Base-by-base conservation (phyloP, 1,140 invertebrate species). In the Drepana arcuata region DNA sequence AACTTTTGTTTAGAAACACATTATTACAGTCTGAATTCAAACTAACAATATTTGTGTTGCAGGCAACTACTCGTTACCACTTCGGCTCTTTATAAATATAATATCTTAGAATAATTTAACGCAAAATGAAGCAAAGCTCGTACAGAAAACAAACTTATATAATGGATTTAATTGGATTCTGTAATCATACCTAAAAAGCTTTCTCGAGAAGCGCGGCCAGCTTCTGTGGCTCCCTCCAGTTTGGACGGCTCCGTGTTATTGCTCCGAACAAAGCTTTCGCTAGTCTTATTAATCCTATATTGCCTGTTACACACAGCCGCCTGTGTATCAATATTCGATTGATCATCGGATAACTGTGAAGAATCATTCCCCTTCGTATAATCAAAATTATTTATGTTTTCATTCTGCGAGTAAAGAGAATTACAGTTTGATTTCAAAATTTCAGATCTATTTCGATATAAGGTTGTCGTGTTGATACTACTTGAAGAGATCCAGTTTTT, bases 221-320 rank as follows among this genome's bases (percentile, higher is more conserved):
- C 49, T 31, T 41, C 41, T 21, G 28, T 47, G 11, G 21, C 24
- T 13, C 24, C 36, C 41, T 54, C 62, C 48, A 66, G 51, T 35
- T 49, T 59, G 34, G 30, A 31, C 9, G 43, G 28, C 28, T 48
- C 34, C 6, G 11, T 28, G 15, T 26, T 53, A 27, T 36, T 41
- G n/a, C 34, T 14, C 27, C 9, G 33, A 43, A 32, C 50, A 34
- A 35, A 26, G 35, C 56, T 57, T 9, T 46, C 63, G 33, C 52
- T 48, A 26, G 29, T 44, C n/a, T n/a, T n/a, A 40, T 64, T 69
- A 32, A 74, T 55, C 45, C 53, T 52, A 34, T 71, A 78, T 37
- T 73, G 69, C 27, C 30, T 54, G 42, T 78, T 74, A 47, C 61
- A 78, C 34, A 74, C 50, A 40, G 25, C 37, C 6, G 41, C 38